phyloP scores from a whole-genome alignment of 2,797 vertebrate species.

The Nannoperca obscura region DNA sequence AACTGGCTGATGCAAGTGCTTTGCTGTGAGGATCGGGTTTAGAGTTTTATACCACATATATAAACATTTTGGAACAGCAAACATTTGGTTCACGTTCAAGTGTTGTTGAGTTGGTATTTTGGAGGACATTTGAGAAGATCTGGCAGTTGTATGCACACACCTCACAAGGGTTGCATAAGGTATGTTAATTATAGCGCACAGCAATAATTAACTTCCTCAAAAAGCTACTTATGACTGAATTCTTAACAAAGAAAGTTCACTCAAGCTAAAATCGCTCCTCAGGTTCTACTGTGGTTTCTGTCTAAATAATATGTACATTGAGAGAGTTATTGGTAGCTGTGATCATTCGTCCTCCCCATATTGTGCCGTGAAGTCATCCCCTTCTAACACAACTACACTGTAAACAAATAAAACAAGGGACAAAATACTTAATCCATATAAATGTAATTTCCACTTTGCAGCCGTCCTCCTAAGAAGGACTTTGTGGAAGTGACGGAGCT shows the following conservation, averaged over 20 bases:
- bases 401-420: background rate
- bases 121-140: background rate
- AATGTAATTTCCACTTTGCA: constrained; percentile 29
- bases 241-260: background rate
- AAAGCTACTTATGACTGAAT: background rate
- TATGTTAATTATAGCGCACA: background rate
- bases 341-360: background rate
- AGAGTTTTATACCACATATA: background rate
- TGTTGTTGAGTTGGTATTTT: no score
- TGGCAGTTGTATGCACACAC: background rate
- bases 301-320: background rate
- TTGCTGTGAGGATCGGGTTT: background rate
- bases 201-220: constrained; percentile 3
- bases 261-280: background rate
- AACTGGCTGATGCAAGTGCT: background rate
- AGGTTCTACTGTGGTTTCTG: background rate
- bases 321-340: background rate
- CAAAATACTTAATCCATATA: background rate
- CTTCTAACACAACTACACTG: background rate
- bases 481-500: constrained; percentile 97
- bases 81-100: no score
- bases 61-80: background rate
- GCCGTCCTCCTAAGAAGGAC: constrained; percentile 92
- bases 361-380: background rate
- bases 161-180: background rate